Base-by-base conservation (phyloP, 2,113 vertebrate genomes). In the Mustelus asterias region DNA sequence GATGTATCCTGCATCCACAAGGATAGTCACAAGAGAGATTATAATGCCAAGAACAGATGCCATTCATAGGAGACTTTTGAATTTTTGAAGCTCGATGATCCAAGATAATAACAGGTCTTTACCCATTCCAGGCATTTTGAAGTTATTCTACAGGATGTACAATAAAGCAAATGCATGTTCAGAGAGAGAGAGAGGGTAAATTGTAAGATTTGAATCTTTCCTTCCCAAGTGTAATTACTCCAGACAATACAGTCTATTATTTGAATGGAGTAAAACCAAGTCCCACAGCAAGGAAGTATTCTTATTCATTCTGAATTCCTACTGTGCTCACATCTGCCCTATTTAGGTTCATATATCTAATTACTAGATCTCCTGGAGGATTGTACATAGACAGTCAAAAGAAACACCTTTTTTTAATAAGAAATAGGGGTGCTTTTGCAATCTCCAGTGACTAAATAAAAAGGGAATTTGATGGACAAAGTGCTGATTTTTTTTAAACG, bases 21-120 rank as follows among this genome's bases (percentile, higher is more conserved):
- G 65, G 69, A 67, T 65, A 94, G 58, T 70, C 93, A 24, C 93
- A 94, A 70, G 65, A 70, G 93, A 69, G 65, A 70, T 44, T 69
- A 44, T 48, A 48, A 70, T 67, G 93, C 37, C 3, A 48, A 94
- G 22, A 70, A 41, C 24, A 70, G 65, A 44, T 72, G 22, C 20
- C 63, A 70, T 60, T 70, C 70, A 70, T 48, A 26, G 37, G 44
- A 94, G 29, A 70, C 3, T 70, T 69, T 24, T 65, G 2, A 94
- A 22, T 8, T 94, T 94, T 94, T 65, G n/a, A 26, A 67, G 63
- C 90, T 94, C 1, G n/a, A 58, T 67, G 14, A 20, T 67, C 72
- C 33, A 65, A 93, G 90, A 67, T 70, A 67, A 70, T 92, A 60
- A n/a, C 16, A 83, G 58, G 29, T 16, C 85, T 54, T 54, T 54